phyloP scores from a whole-genome alignment of 1,140 invertebrate species.

The Macrocentrus cingulum region DNA sequence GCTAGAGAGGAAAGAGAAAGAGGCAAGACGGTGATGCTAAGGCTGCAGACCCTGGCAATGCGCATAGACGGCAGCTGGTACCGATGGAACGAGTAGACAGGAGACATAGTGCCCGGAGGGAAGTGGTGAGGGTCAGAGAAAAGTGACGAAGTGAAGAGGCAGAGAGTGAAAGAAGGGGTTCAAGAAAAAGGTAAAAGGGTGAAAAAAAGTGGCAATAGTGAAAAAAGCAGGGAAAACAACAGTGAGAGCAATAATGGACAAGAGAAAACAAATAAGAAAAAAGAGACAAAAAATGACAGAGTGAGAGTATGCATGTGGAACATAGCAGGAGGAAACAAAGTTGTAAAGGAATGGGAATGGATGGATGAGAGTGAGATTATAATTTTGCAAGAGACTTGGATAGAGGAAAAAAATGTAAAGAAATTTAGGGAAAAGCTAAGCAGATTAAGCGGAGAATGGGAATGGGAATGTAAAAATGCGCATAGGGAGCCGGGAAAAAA shows the following conservation, averaged over 20 bases:
- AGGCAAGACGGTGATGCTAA: constrained; percentile 10
- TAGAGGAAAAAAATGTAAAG: constrained; percentile 25
- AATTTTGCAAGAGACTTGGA: constrained; percentile 31
- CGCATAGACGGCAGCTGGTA: no score
- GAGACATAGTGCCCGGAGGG: no score
- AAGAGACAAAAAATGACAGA: not conserved
- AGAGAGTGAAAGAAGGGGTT: not conserved
- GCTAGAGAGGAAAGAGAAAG: constrained; percentile 9
- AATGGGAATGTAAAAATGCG: constrained; percentile 20
- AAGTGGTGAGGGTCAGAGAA: no score
- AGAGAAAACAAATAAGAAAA: not conserved
- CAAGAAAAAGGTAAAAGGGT: not conserved
- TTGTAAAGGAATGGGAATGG: constrained; percentile 24
- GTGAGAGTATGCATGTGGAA: constrained; percentile 9
- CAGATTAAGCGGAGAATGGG: constrained; percentile 14
- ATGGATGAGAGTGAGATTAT: constrained; percentile 23
- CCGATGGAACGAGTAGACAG: no score
- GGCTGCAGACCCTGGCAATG: constrained; percentile 14
- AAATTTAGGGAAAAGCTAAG: constrained; percentile 17
- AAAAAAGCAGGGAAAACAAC: not conserved
- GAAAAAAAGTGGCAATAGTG: not conserved
- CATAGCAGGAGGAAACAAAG: constrained; percentile 22
- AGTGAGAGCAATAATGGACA: not conserved
- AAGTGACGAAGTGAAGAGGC: constrained; percentile 8
- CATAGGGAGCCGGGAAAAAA: constrained; percentile 26